Base-by-base conservation (phyloP, 2,888 invertebrate genomes). In the Chironomus tentans region DNA sequence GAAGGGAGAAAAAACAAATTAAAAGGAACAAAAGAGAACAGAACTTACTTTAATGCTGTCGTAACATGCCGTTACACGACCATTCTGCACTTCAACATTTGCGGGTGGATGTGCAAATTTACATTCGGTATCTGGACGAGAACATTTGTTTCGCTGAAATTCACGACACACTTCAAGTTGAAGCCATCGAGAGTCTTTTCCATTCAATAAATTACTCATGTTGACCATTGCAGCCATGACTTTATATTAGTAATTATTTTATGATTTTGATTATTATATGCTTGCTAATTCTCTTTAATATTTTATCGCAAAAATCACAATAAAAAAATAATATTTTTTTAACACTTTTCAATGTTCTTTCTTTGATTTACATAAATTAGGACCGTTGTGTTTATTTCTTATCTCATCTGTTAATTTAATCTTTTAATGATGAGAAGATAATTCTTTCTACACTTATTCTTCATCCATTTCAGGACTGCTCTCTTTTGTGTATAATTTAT, bases 21-120 rank as follows among this genome's bases (percentile, higher is more conserved):
- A 56, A 15, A 62, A 6, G 22, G 15, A 62, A 21, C 1, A 22
- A 62, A 12, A 21, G 6, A 68, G 22, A 13, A 7, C 2, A 38
- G 10, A 13, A 68, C 68, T 89, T 87, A 99, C 99, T 97, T 99
- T 99, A 87, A 99, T 98, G 88, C 97, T 98, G 89, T 99, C 99
- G 91, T 98, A 99, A 90, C 99, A 99, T 82, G 99, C 99, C 82
- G 98, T 98, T 83, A 99, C 99, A 83, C 98, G 91, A 84, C 99
- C 99, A 87, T 98, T 99, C 89, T 98, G 98, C 83, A 99, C 97
- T 88, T 99, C 99, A 82, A 99, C 98, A 86, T 98, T 98, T 82
- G 96, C 93, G 80, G 98, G 98, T 79, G 99, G 99, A 89, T 99
- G 99, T 80, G 99, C 99, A 87, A 98, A 99, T 90, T 99, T 99